Percentiles rank a stretch among this genome's conserved stretches.
These are phyloP conservation scores for Cylas formicarius DNA, from an alignment of 1,140 invertebrate species.

Conservation along the genomic window DNA sequence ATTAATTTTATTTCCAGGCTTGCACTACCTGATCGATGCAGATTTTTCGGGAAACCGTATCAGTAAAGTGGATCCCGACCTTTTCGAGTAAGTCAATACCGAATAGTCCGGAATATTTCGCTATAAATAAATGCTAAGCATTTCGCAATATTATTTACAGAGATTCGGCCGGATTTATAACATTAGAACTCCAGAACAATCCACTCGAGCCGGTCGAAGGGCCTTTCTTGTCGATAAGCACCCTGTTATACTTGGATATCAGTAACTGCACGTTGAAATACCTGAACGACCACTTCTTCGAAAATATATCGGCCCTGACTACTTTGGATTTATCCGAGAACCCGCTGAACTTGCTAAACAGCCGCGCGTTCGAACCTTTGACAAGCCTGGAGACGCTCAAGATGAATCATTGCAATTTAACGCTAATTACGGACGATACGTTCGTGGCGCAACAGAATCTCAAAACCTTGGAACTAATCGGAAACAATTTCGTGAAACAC, in stretches of 20 bases:
- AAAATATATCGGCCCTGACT: constrained; percentile 56
- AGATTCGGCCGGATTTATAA: constrained; percentile 59
- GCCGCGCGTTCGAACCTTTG: constrained; percentile 54
- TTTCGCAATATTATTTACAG: constrained; percentile 43
- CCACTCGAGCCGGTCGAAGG: constrained; percentile 53
- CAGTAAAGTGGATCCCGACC: constrained; percentile 53
- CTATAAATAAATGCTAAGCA: constrained; percentile 1
- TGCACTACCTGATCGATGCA: constrained; percentile 56
- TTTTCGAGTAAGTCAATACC: constrained; percentile 54
- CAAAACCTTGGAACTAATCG: constrained; percentile 56
- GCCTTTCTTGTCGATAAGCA: constrained; percentile 57
- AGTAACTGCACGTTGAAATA: constrained; percentile 54
- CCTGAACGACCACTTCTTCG: constrained; percentile 58
- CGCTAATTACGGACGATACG: constrained; percentile 47
- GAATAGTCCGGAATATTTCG: neutral
- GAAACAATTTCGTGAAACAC: constrained; percentile 48
- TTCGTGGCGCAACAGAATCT: constrained; percentile 54
- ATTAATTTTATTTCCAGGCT: constrained; percentile 44
- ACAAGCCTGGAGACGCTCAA: constrained; percentile 58
- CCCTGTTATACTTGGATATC: constrained; percentile 59
- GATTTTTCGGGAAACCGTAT: constrained; percentile 63
- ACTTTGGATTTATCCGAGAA: constrained; percentile 64
- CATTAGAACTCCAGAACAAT: constrained; percentile 62
- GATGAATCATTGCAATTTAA: constrained; percentile 58
- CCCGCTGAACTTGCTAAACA: constrained; percentile 51